Conservation (phyloP, 1,140 invertebrate species). For the Monochamus saltuarius region DNA sequence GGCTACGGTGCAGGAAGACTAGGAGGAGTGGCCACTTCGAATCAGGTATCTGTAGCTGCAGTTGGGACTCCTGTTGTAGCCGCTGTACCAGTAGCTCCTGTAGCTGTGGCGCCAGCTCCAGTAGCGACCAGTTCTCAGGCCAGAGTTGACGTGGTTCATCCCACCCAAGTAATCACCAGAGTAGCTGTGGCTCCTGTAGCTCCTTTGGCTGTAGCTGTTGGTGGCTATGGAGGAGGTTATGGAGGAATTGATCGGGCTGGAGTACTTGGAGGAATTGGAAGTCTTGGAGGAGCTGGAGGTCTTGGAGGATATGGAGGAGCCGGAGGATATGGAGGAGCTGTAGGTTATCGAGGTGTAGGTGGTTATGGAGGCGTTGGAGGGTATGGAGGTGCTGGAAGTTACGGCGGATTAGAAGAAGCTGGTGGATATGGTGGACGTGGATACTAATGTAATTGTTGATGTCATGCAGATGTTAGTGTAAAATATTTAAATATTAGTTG, state of each 20-base stretch:
- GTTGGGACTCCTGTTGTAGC: background rate
- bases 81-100: background rate
- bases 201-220: background rate
- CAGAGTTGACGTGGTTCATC: slow-evolving; percentile 9
- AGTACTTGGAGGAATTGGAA: background rate
- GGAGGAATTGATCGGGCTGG: background rate
- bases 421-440: no score
- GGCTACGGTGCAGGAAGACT: background rate
- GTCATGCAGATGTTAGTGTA: no score
- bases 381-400: no score
- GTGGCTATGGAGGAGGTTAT: slow-evolving; percentile 1
- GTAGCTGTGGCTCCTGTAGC: slow-evolving; percentile 4
- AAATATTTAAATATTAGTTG: no score
- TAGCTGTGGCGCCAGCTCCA: background rate
- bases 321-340: background rate
- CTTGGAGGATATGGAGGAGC: background rate
- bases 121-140: slow-evolving; percentile 14
- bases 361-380: no score
- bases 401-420: no score
- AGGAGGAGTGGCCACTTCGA: background rate
- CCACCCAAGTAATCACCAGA: slow-evolving; percentile 5
- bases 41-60: background rate
- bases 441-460: no score
- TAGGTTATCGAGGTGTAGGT: no score
- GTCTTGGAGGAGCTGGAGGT: background rate